These are phyloP conservation scores for Rhinichthys osculus DNA, from an alignment of 2,797 vertebrate genomes.

Conservation along the genomic window DNA sequence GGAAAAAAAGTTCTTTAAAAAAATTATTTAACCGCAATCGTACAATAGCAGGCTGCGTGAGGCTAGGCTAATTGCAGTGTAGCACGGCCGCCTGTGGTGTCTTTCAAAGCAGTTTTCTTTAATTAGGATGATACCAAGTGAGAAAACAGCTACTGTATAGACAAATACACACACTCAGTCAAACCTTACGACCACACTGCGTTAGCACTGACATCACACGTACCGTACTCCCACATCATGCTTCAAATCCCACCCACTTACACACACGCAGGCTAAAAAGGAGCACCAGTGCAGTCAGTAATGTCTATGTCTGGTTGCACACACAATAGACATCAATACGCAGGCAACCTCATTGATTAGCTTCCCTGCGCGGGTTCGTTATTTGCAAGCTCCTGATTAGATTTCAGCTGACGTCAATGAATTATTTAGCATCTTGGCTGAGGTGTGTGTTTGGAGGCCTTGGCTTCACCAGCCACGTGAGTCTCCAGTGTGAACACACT, in stretches of 20 bases:
- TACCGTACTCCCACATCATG: conserved; percentile 46
- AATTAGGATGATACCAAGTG: conserved; percentile 70
- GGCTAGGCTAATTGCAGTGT: conserved; percentile 69
- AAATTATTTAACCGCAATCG: conserved; percentile 52
- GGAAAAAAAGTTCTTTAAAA: conserved; percentile 48
- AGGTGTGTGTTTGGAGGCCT: conserved; percentile 55
- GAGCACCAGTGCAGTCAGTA: not conserved
- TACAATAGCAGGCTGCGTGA: conserved; percentile 61
- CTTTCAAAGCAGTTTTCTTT: conserved; percentile 69
- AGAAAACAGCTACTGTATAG: conserved; percentile 41
- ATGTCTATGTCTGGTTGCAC: conserved; percentile 41
- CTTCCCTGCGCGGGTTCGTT: conserved; percentile 49
- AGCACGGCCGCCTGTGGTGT: conserved; percentile 68
- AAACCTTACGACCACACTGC: not conserved
- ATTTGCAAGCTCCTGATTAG: conserved; percentile 68
- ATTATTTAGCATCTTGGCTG: conserved; percentile 57
- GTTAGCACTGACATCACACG: conserved; percentile 12
- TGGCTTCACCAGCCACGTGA: conserved; percentile 44
- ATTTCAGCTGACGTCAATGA: conserved; percentile 63
- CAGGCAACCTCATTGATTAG: conserved; percentile 69
- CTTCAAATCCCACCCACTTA: not conserved
- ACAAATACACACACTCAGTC: conserved; percentile 45
- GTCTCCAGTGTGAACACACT: conserved; percentile 58
- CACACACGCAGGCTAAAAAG: conserved; percentile 45
- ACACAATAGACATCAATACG: conserved; percentile 66